Base-by-base conservation (phyloP, 2,113 vertebrate genomes). In the Anthoscopus minutus region DNA sequence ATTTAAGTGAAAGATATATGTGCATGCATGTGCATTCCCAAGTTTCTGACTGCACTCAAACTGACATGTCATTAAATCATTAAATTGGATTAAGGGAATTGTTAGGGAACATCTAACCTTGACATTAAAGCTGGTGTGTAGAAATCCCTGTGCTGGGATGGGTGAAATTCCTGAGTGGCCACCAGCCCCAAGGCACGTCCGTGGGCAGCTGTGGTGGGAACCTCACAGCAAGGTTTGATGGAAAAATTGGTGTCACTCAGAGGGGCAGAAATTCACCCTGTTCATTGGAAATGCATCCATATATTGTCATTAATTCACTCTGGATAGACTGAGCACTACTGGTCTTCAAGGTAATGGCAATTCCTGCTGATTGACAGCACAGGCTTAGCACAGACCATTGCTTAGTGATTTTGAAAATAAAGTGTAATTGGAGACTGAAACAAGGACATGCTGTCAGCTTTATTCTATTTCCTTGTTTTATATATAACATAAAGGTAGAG, bases 91-190 rank as follows among this genome's bases (percentile, higher is more conserved):
- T 96, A 92, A 93, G 91, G 93, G 96, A 94, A 97, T 97, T 97
- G 97, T 92, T 95, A 95, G 96, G 95, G 96, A 97, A 97, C 53
- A 96, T 93, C 92, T 96, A 96, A 97, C 97, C 94, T 97, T 86
- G 95, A 81, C 84, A 90, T 86, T 94, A 89, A 96, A 90, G 93
- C 92, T 80, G 94, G 92, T 67, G 92, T 89, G 94, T 35, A 93
- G 86, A 95, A 98, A 97, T 98, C 97, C 96, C 98, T 98, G 98
- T 97, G 96, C 72, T 94, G 98, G 97, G 97, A 98, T 97, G 53
- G 90, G 96, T 94, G 96, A 98, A 98, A 97, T 98, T 92, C 95
- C 83, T 44, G 86, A 95, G 82, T 85, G 92, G 67, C 69, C 90
- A 88, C 54, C 87, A 93, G 88, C 77, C 72, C 48, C 66, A 18